These are phyloP conservation scores for Thaleichthys pacificus DNA, from an alignment of 2,797 vertebrate species.

Conservation along the genomic window DNA sequence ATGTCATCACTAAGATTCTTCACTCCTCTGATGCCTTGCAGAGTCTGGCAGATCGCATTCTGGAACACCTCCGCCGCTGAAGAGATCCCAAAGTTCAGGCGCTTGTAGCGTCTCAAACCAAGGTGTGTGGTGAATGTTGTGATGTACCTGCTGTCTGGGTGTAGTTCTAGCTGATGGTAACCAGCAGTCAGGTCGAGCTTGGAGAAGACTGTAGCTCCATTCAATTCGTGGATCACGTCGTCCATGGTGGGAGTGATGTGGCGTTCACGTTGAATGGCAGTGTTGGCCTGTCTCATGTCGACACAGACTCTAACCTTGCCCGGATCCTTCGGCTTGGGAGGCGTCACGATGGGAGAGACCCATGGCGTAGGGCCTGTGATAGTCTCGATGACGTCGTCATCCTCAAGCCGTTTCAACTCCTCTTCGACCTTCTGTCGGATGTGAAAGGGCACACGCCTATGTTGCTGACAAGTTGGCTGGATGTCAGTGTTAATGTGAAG, in stretches of 20 bases:
- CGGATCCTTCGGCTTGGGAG: conserved; percentile 31
- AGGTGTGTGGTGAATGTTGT: conserved; percentile 35
- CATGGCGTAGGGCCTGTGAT: background rate
- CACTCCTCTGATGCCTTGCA: conserved; percentile 19
- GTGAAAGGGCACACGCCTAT: conserved; percentile 27
- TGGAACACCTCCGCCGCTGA: conserved; percentile 34
- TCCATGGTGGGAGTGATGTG: conserved; percentile 31
- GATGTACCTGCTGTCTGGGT: conserved; percentile 41
- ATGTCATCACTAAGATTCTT: conserved; percentile 45
- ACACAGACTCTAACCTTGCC: conserved; percentile 35
- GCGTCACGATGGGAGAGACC: conserved; percentile 31
- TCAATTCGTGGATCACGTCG: conserved; percentile 20
- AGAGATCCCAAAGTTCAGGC: conserved; percentile 8
- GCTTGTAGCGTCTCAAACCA: conserved; percentile 27
- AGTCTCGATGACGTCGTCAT: conserved; percentile 32
- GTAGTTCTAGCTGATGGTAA: conserved; percentile 39
- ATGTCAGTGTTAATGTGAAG: conserved; percentile 24
- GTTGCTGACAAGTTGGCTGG: conserved; percentile 22
- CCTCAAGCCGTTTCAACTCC: conserved; percentile 17
- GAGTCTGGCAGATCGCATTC: conserved; percentile 25
- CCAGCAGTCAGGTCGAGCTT: conserved; percentile 35
- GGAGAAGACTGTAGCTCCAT: conserved; percentile 26
- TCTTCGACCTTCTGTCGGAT: conserved; percentile 26
- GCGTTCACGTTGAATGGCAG: conserved; percentile 18
- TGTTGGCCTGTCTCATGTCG: conserved; percentile 33